These are phyloP conservation scores for Arion vulgaris DNA, from an alignment of 1,140 invertebrate genomes.

Conservation along the genomic window DNA sequence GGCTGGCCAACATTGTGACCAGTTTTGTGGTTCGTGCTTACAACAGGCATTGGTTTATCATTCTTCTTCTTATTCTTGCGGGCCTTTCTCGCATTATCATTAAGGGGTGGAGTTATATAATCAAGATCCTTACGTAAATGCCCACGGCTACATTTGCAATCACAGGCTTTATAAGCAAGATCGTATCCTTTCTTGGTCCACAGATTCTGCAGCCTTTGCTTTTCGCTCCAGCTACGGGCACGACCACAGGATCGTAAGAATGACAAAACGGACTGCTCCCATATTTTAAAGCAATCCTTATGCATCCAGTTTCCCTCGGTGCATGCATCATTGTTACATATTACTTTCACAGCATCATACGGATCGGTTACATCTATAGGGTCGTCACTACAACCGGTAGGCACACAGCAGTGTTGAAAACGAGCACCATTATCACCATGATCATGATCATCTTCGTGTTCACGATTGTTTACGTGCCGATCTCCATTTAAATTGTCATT, in stretches of 20 bases:
- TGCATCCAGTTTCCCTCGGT: constrained; percentile 92
- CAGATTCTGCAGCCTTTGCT: constrained; percentile 92
- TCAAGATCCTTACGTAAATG: constrained; percentile 95
- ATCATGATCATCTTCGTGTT: constrained; percentile 27
- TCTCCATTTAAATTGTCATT: constrained; percentile 49
- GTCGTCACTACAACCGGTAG: constrained; percentile 66
- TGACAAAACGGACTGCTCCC: constrained; percentile 89
- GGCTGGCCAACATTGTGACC: constrained; percentile 38
- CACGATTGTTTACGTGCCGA: constrained; percentile 9
- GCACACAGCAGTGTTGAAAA: constrained; percentile 60
- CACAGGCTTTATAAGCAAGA: constrained; percentile 89
- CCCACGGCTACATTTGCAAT: constrained; percentile 84
- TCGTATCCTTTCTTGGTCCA: constrained; percentile 99
- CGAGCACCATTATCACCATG: constrained; percentile 45
- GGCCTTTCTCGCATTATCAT: constrained; percentile 67
- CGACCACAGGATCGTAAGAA: constrained; percentile 91
- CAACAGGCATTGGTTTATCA: constrained; percentile 75
- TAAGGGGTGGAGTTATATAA: constrained; percentile 80
- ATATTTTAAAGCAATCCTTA: constrained; percentile 92
- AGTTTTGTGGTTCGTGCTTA: constrained; percentile 51
- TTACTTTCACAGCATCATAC: constrained; percentile 84
- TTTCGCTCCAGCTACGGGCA: constrained; percentile 93
- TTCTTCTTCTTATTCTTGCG: constrained; percentile 75
- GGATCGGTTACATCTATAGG: constrained; percentile 83
- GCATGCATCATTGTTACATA: constrained; percentile 95